These are phyloP conservation scores for Hyaena hyaena DNA, from an alignment of 2,113 vertebrate genomes.

Conservation along the genomic window DNA sequence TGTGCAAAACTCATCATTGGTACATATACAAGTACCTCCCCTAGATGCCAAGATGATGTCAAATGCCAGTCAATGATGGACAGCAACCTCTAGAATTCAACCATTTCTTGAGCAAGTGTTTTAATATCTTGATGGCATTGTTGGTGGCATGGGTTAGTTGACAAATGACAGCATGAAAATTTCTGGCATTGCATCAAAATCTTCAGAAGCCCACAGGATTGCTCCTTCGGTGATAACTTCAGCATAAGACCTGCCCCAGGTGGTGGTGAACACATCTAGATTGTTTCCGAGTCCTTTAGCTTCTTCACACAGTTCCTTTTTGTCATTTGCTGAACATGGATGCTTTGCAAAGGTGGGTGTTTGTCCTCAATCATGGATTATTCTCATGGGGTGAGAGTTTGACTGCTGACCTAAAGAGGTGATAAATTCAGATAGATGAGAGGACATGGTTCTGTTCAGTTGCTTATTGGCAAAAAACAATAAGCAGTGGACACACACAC, in stretches of 20 bases:
- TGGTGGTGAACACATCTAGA: background rate
- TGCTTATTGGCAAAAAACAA: background rate
- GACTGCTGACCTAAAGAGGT: background rate
- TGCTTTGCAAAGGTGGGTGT: background rate
- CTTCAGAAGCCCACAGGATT: background rate
- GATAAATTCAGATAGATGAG: background rate
- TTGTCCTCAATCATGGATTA: background rate
- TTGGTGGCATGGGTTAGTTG: background rate
- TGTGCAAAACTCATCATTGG: background rate
- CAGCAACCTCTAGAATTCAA: background rate
- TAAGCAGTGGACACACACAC: background rate
- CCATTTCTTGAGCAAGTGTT: background rate
- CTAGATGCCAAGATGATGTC: background rate
- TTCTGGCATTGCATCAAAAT: background rate
- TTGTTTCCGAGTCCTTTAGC: background rate
- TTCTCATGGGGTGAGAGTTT: background rate
- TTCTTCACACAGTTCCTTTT: background rate
- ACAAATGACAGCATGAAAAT: background rate
- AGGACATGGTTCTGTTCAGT: background rate
- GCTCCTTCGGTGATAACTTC: background rate
- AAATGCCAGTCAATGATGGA: background rate
- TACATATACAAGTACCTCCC: background rate
- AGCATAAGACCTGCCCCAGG: background rate
- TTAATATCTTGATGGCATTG: background rate
- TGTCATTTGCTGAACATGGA: background rate